These are phyloP conservation scores for Eleutherodactylus coqui DNA, from an alignment of 2,797 vertebrate genomes.

Conservation along the genomic window DNA sequence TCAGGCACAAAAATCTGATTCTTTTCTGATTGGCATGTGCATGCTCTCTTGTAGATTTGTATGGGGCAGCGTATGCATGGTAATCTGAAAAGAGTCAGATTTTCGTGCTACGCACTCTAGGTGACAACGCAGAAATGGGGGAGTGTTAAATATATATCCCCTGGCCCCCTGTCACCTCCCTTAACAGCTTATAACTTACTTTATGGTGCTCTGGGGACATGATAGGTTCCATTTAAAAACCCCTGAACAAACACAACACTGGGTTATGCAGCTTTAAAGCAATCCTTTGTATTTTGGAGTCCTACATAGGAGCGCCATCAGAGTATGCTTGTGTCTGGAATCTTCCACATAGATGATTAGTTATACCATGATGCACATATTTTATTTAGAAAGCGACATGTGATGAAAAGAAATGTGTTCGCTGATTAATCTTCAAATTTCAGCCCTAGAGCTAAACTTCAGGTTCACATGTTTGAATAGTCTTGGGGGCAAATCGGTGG, in stretches of 20 bases:
- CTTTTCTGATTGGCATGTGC: too few relatives aligned
- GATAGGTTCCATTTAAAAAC: too few relatives aligned
- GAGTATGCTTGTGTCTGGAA: neutral
- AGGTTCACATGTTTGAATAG: constrained; percentile 1
- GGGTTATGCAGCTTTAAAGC: neutral
- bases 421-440: constrained; percentile 36
- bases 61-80: too few relatives aligned
- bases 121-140: too few relatives aligned
- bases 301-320: neutral
- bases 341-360: constrained; percentile 39
- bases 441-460: constrained; percentile 41
- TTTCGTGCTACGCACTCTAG: too few relatives aligned
- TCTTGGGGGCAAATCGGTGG: constrained; percentile 37
- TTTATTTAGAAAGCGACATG: neutral
- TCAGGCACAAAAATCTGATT: too few relatives aligned
- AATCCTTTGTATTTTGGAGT: neutral
- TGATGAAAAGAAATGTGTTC: constrained; percentile 22
- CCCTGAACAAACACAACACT: neutral
- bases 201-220: too few relatives aligned
- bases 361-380: constrained; percentile 19
- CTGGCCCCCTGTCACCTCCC: too few relatives aligned
- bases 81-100: too few relatives aligned
- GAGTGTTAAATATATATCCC: too few relatives aligned
- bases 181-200: too few relatives aligned
- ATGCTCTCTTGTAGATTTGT: too few relatives aligned